Evolutionary conservation across 2,888 invertebrate genomes (phyloP).

Genomic region (Eledona agricola): DNA sequence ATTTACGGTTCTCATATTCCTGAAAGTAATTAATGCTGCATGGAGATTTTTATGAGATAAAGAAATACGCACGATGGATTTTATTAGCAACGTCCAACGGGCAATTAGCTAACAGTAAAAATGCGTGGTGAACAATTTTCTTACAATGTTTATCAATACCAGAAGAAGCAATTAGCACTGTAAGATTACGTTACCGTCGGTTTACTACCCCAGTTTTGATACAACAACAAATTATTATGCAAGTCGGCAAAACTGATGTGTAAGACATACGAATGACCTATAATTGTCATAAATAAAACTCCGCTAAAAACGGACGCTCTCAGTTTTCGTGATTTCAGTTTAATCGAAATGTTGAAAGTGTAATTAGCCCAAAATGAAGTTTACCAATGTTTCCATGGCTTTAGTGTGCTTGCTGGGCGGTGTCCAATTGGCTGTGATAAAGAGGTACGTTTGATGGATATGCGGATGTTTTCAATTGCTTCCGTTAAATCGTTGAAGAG

Average conservation of each 20-base stretch:
- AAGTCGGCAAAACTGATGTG: slow-evolving; percentile 16
- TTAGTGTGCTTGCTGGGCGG: slow-evolving; percentile 9
- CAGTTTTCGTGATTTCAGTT: slow-evolving; percentile 8
- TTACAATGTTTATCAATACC: too few relatives aligned
- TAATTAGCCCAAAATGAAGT: slow-evolving; percentile 15
- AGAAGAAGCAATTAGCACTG: too few relatives aligned
- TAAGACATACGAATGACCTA: slow-evolving; percentile 30
- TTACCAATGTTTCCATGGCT: slow-evolving; percentile 14
- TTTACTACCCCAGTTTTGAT: slow-evolving; percentile 3
- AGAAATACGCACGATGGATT: too few relatives aligned
- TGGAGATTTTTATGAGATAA: too few relatives aligned
- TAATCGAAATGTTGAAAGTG: slow-evolving; percentile 16
- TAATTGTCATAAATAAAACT: slow-evolving; percentile 17
- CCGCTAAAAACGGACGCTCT: slow-evolving; percentile 9
- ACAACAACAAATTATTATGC: slow-evolving; percentile 9
- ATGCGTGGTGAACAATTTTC: too few relatives aligned
- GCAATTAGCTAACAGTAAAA: too few relatives aligned
- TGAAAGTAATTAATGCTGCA: too few relatives aligned
- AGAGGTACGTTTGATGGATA: slow-evolving; percentile 26
- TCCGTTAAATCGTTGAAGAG: too few relatives aligned
- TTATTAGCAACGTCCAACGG: too few relatives aligned
- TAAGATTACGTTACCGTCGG: slow-evolving; percentile 4
- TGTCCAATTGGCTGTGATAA: slow-evolving; percentile 10
- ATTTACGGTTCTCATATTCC: too few relatives aligned
- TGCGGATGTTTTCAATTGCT: too few relatives aligned